Base-by-base conservation (phyloP, 37 sponge, comb jelly and placozoan genomes). In the Crambe crambe region DNA sequence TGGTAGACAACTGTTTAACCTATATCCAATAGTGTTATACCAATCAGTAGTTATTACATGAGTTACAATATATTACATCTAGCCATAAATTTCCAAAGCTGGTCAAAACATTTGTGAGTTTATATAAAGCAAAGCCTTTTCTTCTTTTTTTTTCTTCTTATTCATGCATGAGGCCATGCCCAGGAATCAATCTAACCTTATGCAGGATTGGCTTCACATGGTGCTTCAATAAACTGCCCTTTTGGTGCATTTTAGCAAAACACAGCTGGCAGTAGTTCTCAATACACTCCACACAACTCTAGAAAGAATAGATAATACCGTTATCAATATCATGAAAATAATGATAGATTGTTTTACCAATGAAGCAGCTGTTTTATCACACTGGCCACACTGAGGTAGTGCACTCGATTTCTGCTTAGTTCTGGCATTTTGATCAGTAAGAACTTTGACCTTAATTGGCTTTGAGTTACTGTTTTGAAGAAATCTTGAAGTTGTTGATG, bases 211-310 rank as follows among this genome's bases (percentile, higher is more conserved):
- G 86, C 18, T 74, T 82, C 38, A 74, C 80, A 36, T 78, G 77
- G 41, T 93, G 89, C 29, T 72, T 47, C 1, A 80, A 32, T 60
- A 89, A 76, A 39, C 86, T 86, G 54, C 93, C 93, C 58, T 83
- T 85, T 54, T 87, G 87, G 56, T 92, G 92, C 37, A 83, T 47
- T 72, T 71, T 75, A 42, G 68, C 56, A 35, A 84, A 92, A 66
- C 92, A 92, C 36, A 73, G 38, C 12, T 25, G 61, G 38, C 92
- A 92, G 76, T 87, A 92, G 34, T 76, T 81, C 81, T 92, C 88
- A 54, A 56, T 29, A 41, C 92, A 92, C 73, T 92, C 92, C 27
- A 87, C 41, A 54, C 92, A 92, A 18, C 20, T 22, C 92, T 92
- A 80, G 42, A 40, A 29, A 39, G 42, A 31, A 80, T 4, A 51